phyloP scores from a whole-genome alignment of 1,140 invertebrate species.

The Sycobia sp. region DNA sequence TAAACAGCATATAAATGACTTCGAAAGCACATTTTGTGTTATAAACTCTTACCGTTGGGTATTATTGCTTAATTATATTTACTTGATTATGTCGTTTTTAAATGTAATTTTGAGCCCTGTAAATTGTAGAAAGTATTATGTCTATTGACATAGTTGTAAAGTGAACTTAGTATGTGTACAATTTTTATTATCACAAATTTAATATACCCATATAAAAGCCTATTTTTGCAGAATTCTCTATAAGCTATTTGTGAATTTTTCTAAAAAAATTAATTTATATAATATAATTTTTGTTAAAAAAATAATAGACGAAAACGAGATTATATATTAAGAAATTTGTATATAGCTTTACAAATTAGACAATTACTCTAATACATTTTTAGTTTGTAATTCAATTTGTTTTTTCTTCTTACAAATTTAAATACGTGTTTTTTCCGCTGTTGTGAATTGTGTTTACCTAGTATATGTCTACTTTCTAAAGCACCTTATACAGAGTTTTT shows the following conservation, averaged over 20 bases:
- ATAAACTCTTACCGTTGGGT: constrained; percentile 27
- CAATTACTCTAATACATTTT: constrained; percentile 19
- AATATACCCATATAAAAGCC: constrained; percentile 2
- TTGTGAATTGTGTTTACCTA: neutral
- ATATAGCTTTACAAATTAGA: constrained; percentile 39
- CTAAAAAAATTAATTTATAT: no score
- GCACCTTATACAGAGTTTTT: constrained; percentile 17
- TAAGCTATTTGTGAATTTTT: no score
- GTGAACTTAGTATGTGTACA: constrained; percentile 6
- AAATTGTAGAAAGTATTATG: neutral
- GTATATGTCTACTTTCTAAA: constrained; percentile 15
- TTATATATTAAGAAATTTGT: constrained; percentile 46
- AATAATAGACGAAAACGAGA: constrained; percentile 5
- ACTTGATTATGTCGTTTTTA: constrained; percentile 21
- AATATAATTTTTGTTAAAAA: constrained; percentile 16
- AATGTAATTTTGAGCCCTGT: neutral
- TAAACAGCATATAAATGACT: constrained; percentile 1
- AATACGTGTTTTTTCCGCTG: constrained; percentile 18
- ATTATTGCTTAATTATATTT: constrained; percentile 31
- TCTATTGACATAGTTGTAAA: constrained; percentile 11
- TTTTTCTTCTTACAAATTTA: constrained; percentile 17
- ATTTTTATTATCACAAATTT: constrained; percentile 3
- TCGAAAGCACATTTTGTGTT: neutral
- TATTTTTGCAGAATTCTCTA: constrained; percentile 29
- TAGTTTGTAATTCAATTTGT: constrained; percentile 31